phyloP scores from a whole-genome alignment of 2,888 invertebrate genomes.

The Capitulum mitella region DNA sequence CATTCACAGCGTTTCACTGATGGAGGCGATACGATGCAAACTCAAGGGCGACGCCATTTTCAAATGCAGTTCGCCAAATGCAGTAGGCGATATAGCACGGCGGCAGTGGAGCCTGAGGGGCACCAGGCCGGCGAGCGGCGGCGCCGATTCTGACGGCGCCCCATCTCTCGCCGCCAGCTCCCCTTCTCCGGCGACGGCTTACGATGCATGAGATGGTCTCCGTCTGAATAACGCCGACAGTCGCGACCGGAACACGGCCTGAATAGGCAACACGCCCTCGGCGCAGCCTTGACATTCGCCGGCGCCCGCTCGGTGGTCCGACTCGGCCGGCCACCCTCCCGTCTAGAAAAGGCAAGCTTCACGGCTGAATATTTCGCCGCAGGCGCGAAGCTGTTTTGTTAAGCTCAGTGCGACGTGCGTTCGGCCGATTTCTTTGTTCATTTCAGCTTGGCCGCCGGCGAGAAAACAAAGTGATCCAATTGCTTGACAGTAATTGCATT shows the following conservation, averaged over 20 bases:
- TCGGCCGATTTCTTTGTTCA: not conserved
- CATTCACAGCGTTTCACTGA: too few relatives aligned
- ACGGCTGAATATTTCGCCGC: too few relatives aligned
- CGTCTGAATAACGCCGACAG: not conserved
- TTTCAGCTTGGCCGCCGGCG: not conserved
- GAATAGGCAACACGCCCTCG: not conserved
- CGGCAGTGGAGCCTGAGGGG: too few relatives aligned
- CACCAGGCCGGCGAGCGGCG: too few relatives aligned
- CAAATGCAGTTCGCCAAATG: too few relatives aligned
- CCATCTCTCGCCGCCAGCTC: too few relatives aligned
- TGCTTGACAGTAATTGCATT: not conserved
- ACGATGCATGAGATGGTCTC: not conserved
- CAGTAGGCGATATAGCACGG: too few relatives aligned
- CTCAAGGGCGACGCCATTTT: too few relatives aligned
- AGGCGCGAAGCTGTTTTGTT: not conserved
- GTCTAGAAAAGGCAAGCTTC: too few relatives aligned
- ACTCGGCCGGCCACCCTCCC: too few relatives aligned
- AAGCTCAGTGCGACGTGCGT: not conserved
- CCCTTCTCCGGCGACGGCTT: not conserved
- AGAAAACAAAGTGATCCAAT: not conserved
- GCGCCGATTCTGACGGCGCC: too few relatives aligned
- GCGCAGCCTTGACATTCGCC: not conserved
- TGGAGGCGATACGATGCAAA: too few relatives aligned
- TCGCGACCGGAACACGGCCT: not conserved
- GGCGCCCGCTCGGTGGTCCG: not conserved